Conservation (phyloP, 2,888 invertebrate genomes). For the Callimorpha dominula region DNA sequence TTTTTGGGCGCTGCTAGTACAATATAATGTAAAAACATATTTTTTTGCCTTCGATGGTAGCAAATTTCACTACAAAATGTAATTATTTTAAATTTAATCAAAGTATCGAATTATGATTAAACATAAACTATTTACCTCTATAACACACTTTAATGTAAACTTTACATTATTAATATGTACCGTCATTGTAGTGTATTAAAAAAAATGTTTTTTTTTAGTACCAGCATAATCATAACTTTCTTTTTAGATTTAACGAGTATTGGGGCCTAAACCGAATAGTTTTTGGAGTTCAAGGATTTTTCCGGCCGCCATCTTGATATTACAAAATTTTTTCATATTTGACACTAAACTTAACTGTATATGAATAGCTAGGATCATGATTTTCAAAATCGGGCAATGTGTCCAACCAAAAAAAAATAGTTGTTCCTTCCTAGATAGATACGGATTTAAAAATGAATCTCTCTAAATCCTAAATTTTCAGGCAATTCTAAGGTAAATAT, state of each 20-base stretch:
- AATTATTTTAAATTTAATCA: neutral
- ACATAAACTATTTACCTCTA: constrained; percentile 16
- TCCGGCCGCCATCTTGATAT: neutral
- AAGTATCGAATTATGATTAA: constrained; percentile 31
- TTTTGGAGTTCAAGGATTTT: neutral
- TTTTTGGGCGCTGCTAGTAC: no score
- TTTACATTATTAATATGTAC: constrained; percentile 25
- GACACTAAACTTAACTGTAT: no score
- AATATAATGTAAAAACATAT: neutral
- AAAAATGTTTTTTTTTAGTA: neutral
- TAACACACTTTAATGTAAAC: constrained; percentile 21
- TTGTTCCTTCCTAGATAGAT: no score
- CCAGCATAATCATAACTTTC: neutral
- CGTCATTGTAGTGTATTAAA: neutral
- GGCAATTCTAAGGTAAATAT: no score
- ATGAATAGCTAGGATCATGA: no score
- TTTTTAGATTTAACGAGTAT: neutral
- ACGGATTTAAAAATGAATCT: no score
- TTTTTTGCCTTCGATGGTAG: neutral
- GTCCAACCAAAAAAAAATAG: no score
- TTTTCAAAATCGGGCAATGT: no score
- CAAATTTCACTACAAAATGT: neutral
- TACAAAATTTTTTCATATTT: neutral
- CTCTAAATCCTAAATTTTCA: no score
- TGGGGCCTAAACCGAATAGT: neutral